Evolutionary conservation across 2,888 invertebrate genomes (phyloP).

Genomic region (Cryptus viduatorius): DNA sequence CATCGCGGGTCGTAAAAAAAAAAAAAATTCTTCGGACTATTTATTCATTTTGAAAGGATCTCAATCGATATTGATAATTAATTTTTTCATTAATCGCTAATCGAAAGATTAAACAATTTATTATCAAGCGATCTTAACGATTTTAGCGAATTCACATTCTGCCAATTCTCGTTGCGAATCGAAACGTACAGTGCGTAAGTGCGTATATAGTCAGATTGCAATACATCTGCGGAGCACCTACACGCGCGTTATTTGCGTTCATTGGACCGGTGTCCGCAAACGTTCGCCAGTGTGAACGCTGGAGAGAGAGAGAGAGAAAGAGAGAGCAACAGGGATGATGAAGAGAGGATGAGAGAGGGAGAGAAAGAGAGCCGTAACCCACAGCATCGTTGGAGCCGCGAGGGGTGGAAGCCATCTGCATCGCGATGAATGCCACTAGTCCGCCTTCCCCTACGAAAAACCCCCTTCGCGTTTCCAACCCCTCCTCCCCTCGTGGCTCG

Average conservation of each 20-base stretch:
- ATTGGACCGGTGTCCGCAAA: slow-evolving; percentile 42
- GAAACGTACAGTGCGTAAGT: slow-evolving; percentile 14
- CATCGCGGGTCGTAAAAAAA: no score
- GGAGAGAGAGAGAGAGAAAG: slow-evolving; percentile 16
- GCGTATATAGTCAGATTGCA: slow-evolving; percentile 9
- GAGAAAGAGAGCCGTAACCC: slow-evolving; percentile 54
- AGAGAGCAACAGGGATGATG: neutral
- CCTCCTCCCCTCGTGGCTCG: slow-evolving; percentile 78
- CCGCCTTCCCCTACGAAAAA: slow-evolving; percentile 72
- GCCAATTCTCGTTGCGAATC: neutral
- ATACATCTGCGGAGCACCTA: slow-evolving; percentile 32
- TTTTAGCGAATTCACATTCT: neutral
- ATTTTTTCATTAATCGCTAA: neutral
- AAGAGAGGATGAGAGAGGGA: slow-evolving; percentile 42
- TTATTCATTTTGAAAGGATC: neutral
- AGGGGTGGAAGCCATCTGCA: slow-evolving; percentile 85
- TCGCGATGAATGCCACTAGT: slow-evolving; percentile 83
- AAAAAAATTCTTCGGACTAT: no score
- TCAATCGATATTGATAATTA: neutral
- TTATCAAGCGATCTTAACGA: neutral
- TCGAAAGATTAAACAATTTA: neutral
- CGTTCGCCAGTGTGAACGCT: slow-evolving; percentile 24
- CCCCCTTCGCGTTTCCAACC: slow-evolving; percentile 80
- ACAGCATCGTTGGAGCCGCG: slow-evolving; percentile 67
- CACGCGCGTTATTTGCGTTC: slow-evolving; percentile 40